Base-by-base conservation (phyloP, 2,797 vertebrate genomes). In the Aratinga solstitialis region DNA sequence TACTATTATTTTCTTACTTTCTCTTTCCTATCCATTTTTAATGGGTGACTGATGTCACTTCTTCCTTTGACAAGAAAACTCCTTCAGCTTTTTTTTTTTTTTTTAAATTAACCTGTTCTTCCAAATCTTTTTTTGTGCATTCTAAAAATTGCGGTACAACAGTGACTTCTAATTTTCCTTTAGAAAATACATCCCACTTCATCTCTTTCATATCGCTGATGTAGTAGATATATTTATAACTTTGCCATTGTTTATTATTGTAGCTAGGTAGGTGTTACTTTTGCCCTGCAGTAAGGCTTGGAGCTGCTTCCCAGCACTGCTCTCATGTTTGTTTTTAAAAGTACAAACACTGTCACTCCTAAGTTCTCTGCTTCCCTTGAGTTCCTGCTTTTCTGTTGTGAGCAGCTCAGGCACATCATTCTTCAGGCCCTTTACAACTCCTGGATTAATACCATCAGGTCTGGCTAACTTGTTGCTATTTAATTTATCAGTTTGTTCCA, bases 401-500 rank as follows among this genome's bases (percentile, higher is more conserved):
- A 93, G 90, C 63, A 82, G 80, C 81, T 82, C 80, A 89, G 47
- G 51, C 92, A 87, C 63, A 90, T 95, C 88, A 87, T 93, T 92
- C 94, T 90, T 95, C 84, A 97, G 48, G 63, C 67, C 89, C 79
- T 94, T 92, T 94, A 89, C 89, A 95, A 89, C 74, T 89, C 56
- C 89, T 93, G 92, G 77, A 93, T 95, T 95, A 94, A 95, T 95
- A 95, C 92, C 93, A 91, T 89, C 86, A 91, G 87, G 94, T 87
- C 66, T 95, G 92, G 89, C 87, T 89, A 92, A 93, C 81, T 94
- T 93, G 66, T 34, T 93, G 87, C 79, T 94, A 93, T 96, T 94
- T 97, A 92, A 94, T 95, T 96, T 96, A 96, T 96, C 94, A 86
- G 84, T 96, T 93, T 91, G 91, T 74, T 94, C 95, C 95, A 95